Base-by-base conservation (phyloP, 2,113 vertebrate genomes). In the Elanoides forficatus region DNA sequence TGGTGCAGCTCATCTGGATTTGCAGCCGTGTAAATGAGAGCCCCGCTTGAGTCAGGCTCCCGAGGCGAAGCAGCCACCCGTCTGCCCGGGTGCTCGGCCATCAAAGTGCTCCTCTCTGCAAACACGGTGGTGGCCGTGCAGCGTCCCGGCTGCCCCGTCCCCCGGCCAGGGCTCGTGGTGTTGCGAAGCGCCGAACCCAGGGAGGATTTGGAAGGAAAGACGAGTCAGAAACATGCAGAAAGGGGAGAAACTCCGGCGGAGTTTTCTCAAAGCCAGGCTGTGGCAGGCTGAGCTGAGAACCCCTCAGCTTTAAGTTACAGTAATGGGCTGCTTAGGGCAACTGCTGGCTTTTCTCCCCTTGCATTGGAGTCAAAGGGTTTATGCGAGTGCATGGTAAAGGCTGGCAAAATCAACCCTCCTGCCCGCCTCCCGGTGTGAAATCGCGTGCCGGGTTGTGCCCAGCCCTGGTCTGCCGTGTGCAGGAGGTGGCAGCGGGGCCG, bases 31-130 rank as follows among this genome's bases (percentile, higher is more conserved):
- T 36, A 82, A 93, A 94, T 68, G 95, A 96, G 78, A 87, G 96
- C 95, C 78, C 70, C 1, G 45, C 92, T 83, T 96, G 96, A 96
- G 92, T 97, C 96, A 96, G 87, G 81, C 78, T 96, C 96, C 92
- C 6, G 3, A 23, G 95, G 96, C 48, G 0, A 68, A 96, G 93
- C 93, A 96, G 93, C 93, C 53, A 2, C 95, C 62, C 0, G 66
- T 93, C 91, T 93, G 85, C 52, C 85, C 5, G 4, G 78, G 10
- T 12, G 26, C 90, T 58, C 0, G 74, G 79, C 94, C 93, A 53
- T 75, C 95, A 80, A 86, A 97, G 86, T 0, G 30, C 93, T 93
- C 10, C 82, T 88, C 58, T 71, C 82, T 32, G 71, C 68, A 25
- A 62, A 8, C 81, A 66, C 11, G 0, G 86, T 16, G 0, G 86